Conservation (phyloP, 2,888 invertebrate species). For the Lomographa bimaculata region DNA sequence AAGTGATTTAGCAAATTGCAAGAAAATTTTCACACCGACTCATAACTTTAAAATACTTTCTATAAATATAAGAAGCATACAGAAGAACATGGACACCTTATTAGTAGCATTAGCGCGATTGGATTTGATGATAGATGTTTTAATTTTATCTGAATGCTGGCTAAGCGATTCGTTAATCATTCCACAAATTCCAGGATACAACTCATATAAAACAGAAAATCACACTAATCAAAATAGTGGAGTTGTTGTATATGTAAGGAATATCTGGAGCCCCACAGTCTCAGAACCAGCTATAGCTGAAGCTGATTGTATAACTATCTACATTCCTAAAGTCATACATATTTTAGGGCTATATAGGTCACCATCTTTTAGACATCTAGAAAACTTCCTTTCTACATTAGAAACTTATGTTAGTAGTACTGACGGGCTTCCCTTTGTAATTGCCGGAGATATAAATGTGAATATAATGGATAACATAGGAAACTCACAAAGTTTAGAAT, state of each 20-base stretch:
- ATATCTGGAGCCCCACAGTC: neutral
- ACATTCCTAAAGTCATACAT: neutral
- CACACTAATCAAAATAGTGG: too few species aligned
- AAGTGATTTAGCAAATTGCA: neutral
- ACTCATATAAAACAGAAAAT: constrained; percentile 2
- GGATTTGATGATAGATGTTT: neutral
- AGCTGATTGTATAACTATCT: neutral
- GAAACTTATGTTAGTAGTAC: neutral
- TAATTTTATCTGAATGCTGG: neutral
- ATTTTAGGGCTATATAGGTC: constrained; percentile 3
- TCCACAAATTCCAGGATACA: constrained; percentile 1
- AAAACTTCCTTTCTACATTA: neutral
- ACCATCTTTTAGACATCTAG: neutral
- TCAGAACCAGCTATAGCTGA: neutral
- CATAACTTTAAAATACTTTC: constrained; percentile 3
- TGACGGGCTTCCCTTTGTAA: neutral
- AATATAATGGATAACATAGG: neutral
- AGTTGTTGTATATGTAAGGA: neutral
- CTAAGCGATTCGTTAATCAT: neutral
- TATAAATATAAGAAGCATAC: constrained; percentile 2
- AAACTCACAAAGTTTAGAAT: neutral
- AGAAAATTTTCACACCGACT: neutral
- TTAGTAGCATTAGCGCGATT: neutral
- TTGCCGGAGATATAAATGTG: neutral
- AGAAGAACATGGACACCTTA: neutral